Base-by-base conservation (phyloP, 2,888 invertebrate genomes). In the Timema cristinae region DNA sequence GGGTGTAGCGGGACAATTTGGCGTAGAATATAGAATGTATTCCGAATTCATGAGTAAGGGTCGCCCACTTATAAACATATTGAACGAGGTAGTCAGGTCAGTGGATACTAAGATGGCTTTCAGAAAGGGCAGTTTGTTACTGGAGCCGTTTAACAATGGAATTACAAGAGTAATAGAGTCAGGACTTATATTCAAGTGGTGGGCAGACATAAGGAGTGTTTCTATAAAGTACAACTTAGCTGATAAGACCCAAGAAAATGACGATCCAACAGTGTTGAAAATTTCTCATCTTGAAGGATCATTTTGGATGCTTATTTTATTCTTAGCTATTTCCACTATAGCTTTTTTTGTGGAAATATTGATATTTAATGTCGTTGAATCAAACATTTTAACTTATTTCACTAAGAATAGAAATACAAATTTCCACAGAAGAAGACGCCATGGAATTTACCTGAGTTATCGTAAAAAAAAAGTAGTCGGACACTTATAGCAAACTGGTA, bases 101-200 rank as follows among this genome's bases (percentile, higher is more conserved):
- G 47, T 9, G 32, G 9, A 32, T 32, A 15, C 48, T 6, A 63
- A 63, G 63, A 63, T 63, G 63, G 63, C 63, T 5, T 6, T 63
- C 11, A 63, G 63, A 48, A 16, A 32, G 32, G 48, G 48, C 63
- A 63, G 63, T 48, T 4, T 63, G 6, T 9, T 63, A 2, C 48
- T 32, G 11, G 9, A 63, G 63, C 48, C 63, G 32, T 32, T 63
- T 13, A 13, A 63, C 47, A 10, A 32, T 11, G 63, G 6, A 6
- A 13, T 63, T 10, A 63, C 11, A 10, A 11, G 63, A 11, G 63
- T 48, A 32, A 47, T 63, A 13, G 63, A 63, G 63, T 63, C 32
- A 13, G 63, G 63, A 48, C 9, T 63, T 10, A 48, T 63, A 13
- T 10, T 6, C 10, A 63, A 63, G 63, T 63, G 63, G 63, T 63